A percentile compares a stretch with the other conserved stretches of the same genome.
Evolutionary conservation across 2,113 vertebrate genomes (phyloP).

Genomic region (Suricata suricatta): DNA sequence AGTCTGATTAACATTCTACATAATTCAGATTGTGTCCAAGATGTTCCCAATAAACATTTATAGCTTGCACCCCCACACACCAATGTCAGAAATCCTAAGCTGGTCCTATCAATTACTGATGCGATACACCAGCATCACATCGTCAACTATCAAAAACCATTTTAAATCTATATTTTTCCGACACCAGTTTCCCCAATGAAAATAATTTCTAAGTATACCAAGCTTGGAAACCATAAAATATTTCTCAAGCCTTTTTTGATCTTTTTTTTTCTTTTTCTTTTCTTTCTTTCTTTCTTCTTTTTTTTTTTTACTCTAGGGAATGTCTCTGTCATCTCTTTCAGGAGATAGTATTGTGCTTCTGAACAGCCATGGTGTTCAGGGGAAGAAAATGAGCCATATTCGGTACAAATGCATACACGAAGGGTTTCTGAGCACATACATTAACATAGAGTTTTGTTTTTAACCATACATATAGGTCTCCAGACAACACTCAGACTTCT

Average conservation of each 20-base stretch:
- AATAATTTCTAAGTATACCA: not conserved
- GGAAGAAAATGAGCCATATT: slow-evolving; percentile 60
- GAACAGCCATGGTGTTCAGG: slow-evolving; percentile 45
- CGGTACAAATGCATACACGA: slow-evolving; percentile 66
- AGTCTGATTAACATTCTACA: slow-evolving; percentile 69
- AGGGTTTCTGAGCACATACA: slow-evolving; percentile 52
- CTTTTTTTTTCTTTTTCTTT: slow-evolving; percentile 30
- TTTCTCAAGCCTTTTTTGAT: slow-evolving; percentile 49
- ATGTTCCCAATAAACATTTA: slow-evolving; percentile 21
- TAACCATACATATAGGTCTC: slow-evolving; percentile 59
- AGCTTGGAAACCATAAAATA: slow-evolving; percentile 69
- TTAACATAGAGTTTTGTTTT: slow-evolving; percentile 25
- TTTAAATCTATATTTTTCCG: slow-evolving; percentile 27
- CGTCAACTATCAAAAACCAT: not conserved
- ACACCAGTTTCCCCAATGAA: slow-evolving; percentile 39
- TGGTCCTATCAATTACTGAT: not conserved
- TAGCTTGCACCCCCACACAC: not conserved
- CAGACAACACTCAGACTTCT: slow-evolving; percentile 68
- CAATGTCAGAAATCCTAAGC: not conserved
- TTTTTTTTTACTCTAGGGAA: slow-evolving; percentile 49
- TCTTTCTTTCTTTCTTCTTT: not conserved
- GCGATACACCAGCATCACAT: not conserved
- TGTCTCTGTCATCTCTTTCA: slow-evolving; percentile 77
- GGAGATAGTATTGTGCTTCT: slow-evolving; percentile 85
- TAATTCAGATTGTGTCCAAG: slow-evolving; percentile 75